These are phyloP conservation scores for Thalpophila matura DNA, from an alignment of 2,888 invertebrate genomes.

Conservation along the genomic window DNA sequence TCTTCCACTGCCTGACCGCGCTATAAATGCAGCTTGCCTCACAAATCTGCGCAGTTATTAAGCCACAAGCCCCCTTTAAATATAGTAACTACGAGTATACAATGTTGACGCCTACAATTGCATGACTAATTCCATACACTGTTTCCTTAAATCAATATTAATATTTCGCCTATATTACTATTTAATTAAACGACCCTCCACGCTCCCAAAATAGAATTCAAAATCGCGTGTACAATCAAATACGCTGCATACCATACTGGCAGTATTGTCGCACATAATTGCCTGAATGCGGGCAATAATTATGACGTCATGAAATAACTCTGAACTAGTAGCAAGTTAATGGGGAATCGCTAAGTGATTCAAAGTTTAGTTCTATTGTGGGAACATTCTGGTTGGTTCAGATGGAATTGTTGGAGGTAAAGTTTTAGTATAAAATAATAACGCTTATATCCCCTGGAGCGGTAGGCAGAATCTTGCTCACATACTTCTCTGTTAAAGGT, in stretches of 20 bases:
- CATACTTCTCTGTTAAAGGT: too few relatives aligned
- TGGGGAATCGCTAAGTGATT: constrained; percentile 61
- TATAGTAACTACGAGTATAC: too few relatives aligned
- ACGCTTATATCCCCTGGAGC: too few relatives aligned
- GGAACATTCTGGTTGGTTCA: constrained; percentile 24
- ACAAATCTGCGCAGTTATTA: too few relatives aligned
- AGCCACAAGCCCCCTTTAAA: too few relatives aligned
- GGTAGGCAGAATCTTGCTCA: too few relatives aligned
- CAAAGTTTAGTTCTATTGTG: constrained; percentile 63
- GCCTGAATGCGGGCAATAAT: constrained; percentile 59
- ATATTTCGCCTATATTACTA: constrained; percentile 11
- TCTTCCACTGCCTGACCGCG: too few relatives aligned
- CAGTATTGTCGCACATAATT: constrained; percentile 55
- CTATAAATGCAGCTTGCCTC: too few relatives aligned
- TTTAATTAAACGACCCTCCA: neutral
- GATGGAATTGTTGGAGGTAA: constrained; percentile 22
- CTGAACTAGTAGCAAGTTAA: constrained; percentile 58
- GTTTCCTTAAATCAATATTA: constrained; percentile 32
- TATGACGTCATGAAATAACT: constrained; percentile 61
- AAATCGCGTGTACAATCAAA: constrained; percentile 4
- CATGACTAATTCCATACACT: constrained; percentile 3
- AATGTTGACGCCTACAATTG: neutral
- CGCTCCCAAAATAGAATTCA: accelerated
- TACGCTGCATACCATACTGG: constrained; percentile 29
- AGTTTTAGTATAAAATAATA: too few relatives aligned